Conservation (phyloP, 1,140 invertebrate species). For the Globodera ellingtonae region DNA sequence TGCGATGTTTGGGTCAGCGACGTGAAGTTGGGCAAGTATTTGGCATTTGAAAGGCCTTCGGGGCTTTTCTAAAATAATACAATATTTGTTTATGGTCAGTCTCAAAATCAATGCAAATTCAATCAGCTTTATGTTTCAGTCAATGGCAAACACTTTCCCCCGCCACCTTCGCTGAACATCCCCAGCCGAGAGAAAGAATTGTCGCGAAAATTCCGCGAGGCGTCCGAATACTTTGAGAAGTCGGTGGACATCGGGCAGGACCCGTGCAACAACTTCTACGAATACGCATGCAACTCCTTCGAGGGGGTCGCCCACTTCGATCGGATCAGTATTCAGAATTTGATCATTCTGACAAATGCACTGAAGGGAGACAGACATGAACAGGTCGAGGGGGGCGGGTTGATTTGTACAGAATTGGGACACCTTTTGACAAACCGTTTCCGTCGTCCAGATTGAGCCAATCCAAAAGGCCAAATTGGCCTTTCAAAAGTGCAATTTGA, state of each 20-base stretch:
- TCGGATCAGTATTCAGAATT: conserved; percentile 16
- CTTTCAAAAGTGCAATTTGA: conserved; percentile 21
- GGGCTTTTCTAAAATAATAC: too few relatives aligned
- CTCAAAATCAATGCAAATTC: too few relatives aligned
- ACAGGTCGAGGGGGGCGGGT: background rate
- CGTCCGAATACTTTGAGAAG: conserved; percentile 11
- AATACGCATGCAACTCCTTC: conserved; percentile 34
- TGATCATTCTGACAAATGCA: background rate
- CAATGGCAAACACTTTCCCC: background rate
- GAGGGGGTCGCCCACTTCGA: background rate
- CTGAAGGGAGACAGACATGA: conserved; percentile 3
- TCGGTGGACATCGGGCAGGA: conserved; percentile 20
- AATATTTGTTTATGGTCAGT: too few relatives aligned
- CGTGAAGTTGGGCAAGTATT: background rate
- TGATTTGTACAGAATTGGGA: background rate
- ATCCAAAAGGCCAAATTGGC: conserved; percentile 7
- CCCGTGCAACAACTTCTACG: conserved; percentile 43
- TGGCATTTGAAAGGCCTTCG: too few relatives aligned
- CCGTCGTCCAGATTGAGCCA: conserved; percentile 8
- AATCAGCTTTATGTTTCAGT: too few relatives aligned
- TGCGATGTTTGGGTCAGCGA: conserved; percentile 6
- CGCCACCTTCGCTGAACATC: conserved; percentile 13
- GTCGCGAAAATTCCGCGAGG: conserved; percentile 12
- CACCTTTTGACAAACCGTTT: background rate
- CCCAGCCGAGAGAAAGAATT: background rate